A percentile compares a stretch with the other conserved stretches of the same genome.
phyloP scores from a whole-genome alignment of 2,888 invertebrate species.

The Selenia dentaria region DNA sequence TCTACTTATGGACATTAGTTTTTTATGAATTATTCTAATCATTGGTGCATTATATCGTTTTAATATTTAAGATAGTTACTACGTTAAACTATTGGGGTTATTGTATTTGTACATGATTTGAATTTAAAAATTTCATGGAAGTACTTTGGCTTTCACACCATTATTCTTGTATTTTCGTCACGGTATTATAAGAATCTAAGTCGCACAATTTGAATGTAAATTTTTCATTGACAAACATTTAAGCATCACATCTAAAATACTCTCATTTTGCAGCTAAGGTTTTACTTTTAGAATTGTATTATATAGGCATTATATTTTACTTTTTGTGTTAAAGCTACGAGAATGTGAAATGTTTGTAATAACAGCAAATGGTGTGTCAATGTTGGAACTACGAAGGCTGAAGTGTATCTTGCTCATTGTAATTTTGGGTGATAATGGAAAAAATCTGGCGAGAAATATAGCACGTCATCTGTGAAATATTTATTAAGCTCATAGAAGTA shows the following conservation, averaged over 20 bases:
- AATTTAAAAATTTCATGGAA: too few species aligned
- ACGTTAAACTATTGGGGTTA: conserved; percentile 3
- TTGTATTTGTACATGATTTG: too few species aligned
- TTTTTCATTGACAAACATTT: too few species aligned
- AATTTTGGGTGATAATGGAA: not conserved
- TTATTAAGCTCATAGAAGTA: too few species aligned
- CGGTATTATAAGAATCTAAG: not conserved
- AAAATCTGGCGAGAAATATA: conserved; percentile 9
- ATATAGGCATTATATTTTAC: not conserved
- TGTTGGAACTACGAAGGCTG: conserved; percentile 23
- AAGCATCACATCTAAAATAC: not conserved
- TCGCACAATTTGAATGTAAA: conserved; percentile 8
- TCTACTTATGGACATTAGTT: conserved; percentile 11
- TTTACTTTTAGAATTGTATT: not conserved
- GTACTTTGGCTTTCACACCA: too few species aligned
- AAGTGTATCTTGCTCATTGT: conserved; percentile 21
- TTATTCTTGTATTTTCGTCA: too few species aligned
- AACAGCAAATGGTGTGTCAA: conserved; percentile 19
- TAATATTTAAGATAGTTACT: conserved; percentile 5
- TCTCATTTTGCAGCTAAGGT: conserved; percentile 1
- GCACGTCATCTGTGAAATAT: conserved; percentile 1
- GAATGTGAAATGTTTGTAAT: conserved; percentile 2
- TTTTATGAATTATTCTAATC: conserved; percentile 4
- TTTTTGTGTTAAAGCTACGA: not conserved
- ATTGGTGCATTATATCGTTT: conserved; percentile 13